Percentiles rank a stretch among this genome's conserved stretches.
These are phyloP conservation scores for Campoletis raptor DNA, from an alignment of 2,888 invertebrate species.

Conservation along the genomic window DNA sequence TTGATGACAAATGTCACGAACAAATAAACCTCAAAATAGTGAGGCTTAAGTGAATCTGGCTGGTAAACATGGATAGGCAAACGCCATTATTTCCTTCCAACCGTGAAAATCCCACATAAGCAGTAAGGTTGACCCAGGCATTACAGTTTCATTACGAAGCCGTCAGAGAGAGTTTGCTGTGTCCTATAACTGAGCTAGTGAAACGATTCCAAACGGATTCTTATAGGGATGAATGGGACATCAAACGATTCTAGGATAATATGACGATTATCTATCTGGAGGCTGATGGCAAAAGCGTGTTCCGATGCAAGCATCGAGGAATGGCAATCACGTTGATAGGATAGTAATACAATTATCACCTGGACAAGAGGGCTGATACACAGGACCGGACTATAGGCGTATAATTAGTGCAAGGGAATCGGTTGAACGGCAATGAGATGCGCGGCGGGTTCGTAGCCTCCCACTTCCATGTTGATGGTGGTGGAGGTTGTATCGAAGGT, in stretches of 20 bases:
- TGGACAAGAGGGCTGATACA: conserved; percentile 80
- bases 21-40: neutral
- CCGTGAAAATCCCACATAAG: conserved; percentile 6
- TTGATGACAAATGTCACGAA: neutral
- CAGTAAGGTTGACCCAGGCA: neutral
- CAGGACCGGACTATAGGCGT: conserved; percentile 77
- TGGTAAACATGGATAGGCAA: neutral
- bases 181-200: neutral
- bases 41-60: neutral
- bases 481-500: conserved; percentile 24
- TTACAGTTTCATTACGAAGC: conserved; percentile 9
- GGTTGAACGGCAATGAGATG: conserved; percentile 71
- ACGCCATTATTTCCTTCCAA: neutral
- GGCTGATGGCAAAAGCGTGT: conserved; percentile 24
- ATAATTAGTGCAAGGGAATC: conserved; percentile 82
- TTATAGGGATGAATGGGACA: conserved; percentile 51
- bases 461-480: conserved; percentile 6
- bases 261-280: conserved; percentile 14
- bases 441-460: conserved; percentile 34
- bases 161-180: neutral
- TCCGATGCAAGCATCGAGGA: conserved; percentile 76
- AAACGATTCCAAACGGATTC: conserved; percentile 35
- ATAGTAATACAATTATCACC: conserved; percentile 84
- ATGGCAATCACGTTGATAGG: conserved; percentile 84
- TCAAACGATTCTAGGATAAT: conserved; percentile 58